Base-by-base conservation (phyloP, 2,797 vertebrate genomes). In the Jordanella pulchra region DNA sequence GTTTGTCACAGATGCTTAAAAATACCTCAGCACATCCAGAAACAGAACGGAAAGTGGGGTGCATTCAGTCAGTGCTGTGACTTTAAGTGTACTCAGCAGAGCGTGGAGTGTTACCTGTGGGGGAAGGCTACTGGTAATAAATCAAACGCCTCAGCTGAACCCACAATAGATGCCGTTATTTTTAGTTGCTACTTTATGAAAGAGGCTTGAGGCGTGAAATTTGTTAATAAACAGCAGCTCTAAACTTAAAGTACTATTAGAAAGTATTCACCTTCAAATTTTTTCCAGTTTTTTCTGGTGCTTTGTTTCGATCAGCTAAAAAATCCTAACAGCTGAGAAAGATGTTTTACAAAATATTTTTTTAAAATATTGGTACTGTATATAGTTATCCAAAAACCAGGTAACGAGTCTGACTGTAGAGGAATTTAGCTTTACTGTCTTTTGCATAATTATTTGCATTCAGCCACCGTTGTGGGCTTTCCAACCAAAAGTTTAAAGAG, bases 141-240 rank as follows among this genome's bases (percentile, higher is more conserved):
- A 88, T 92, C 88, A 91, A 67, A 50, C 61, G 35, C 75, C 76
- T 89, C 87, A 84, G 84, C 84, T 80, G 65, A 80, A 82, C 80
- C 78, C 81, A 71, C 28, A n/a, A 44, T 79, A 88, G 79, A 79
- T 53, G 70, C 25, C 42, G 70, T 84, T 89, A 89, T 84, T 91
- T 83, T 87, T 87, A 84, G 75, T 76, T 28, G 67, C 51, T 21
- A 30, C 9, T 69, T 71, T 50, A 75, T 78, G 45, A 75, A 56
- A 71, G 61, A 67, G 27, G 44, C 17, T 45, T 7, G n/a, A 32
- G 14, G n/a, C 27, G 3, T 30, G 35, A 7, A 7, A 67, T 21
- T 50, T 32, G 18, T 44, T 50, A 1, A 48, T 15, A 6, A n/a
- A 63, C 35, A 63, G 11, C 25, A 25, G 25, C 42, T 39, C 45